These are phyloP conservation scores for Plagodis dolabraria DNA, from an alignment of 2,888 invertebrate species.

Conservation along the genomic window DNA sequence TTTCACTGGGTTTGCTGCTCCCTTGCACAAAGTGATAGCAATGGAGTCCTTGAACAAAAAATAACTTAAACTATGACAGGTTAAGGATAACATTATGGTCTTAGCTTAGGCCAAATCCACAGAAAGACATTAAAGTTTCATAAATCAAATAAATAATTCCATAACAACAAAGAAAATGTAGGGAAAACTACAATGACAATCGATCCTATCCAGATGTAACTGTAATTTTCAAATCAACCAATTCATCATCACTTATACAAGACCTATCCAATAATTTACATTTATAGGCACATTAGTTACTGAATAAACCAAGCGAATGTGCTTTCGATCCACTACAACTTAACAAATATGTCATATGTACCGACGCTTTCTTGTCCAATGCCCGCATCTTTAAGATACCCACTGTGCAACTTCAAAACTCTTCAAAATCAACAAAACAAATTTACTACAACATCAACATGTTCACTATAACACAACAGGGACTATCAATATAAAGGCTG, in stretches of 20 bases:
- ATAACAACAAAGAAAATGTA: conserved; percentile 48
- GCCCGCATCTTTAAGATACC: conserved; percentile 76
- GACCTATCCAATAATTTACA: conserved; percentile 81
- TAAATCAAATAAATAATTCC: conserved; percentile 54
- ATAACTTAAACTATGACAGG: conserved; percentile 62
- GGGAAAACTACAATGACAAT: conserved; percentile 49
- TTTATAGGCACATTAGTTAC: conserved; percentile 84
- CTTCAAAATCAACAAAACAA: conserved; percentile 67
- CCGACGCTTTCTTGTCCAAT: conserved; percentile 71
- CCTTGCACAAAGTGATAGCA: conserved; percentile 56
- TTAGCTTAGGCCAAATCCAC: conserved; percentile 76
- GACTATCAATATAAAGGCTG: conserved; percentile 60
- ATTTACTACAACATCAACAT: conserved; percentile 70
- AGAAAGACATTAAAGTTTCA: conserved; percentile 53
- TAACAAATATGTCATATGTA: conserved; percentile 67
- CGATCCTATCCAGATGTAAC: conserved; percentile 61
- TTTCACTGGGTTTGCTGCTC: conserved; percentile 67
- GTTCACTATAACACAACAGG: conserved; percentile 63
- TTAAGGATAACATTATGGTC: conserved; percentile 58
- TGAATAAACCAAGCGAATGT: conserved; percentile 80
- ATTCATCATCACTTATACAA: conserved; percentile 74
- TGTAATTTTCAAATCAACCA: conserved; percentile 71
- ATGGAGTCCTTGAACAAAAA: conserved; percentile 63
- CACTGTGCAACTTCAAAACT: conserved; percentile 59
- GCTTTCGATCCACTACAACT: conserved; percentile 80